Base-by-base conservation (phyloP, 2,888 invertebrate genomes). In the Silvanus unidentatus region DNA sequence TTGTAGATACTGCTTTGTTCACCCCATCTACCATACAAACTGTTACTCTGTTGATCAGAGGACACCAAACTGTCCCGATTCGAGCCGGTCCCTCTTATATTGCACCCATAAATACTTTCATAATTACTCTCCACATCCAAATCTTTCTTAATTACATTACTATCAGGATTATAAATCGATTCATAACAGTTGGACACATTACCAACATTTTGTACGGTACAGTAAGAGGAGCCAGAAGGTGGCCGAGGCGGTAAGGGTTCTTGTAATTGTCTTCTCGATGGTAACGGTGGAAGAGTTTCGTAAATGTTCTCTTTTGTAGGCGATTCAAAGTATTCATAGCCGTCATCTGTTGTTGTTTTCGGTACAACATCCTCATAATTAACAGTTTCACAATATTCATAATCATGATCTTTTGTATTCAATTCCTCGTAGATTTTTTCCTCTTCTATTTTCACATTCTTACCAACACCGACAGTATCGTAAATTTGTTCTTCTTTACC, bases 11-110 rank as follows among this genome's bases (percentile, higher is more conserved):
- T 49, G 34, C 47, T 52, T 41, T 55, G 53, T 13, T 48, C 48
- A 30, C 54, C 50, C 53, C 54, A 57, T 27, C 53, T 75, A 0
- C 78, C 78, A 52, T 80, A 80, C 41, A 80, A 73, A 55, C 80
- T 80, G 57, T 80, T 80, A 2, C 78, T 79, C 62, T 79, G 78
- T 54, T 79, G 77, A 52, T 80, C 80, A 44, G 78, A 78, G 1
- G 78, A 77, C 54, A 78, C 61, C n/a, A 78, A 73, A 4, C 78
- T 70, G 44, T 64, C 65, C 9, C 69, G 51, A 49, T 66, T 68
- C 3, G 56, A 58, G n/a, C 50, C 49, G 10, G 52, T 49, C 10
- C 45, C 48, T n/a, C 53, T 45, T 22, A 57, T 50, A 38, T 60
- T 55, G 34, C 58, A 56, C 27, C 61, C 65, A 39, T 61, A 59